Evolutionary conservation across 2,888 invertebrate genomes (phyloP).

Genomic region (Caenorhabditis drosophilae): DNA sequence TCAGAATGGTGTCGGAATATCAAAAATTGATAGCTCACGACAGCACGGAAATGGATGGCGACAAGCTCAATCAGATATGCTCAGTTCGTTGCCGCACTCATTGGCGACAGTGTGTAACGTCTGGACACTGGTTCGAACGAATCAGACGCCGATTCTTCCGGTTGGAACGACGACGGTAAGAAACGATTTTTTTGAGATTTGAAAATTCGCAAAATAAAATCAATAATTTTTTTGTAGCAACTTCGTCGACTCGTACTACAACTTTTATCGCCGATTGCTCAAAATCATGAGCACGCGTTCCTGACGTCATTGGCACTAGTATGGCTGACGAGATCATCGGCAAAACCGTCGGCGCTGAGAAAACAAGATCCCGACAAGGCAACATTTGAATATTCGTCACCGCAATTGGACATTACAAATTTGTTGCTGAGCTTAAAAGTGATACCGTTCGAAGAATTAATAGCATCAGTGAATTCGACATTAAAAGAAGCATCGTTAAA

Average conservation of each 20-base stretch:
- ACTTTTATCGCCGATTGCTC: slow-evolving; percentile 83
- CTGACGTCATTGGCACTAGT: slow-evolving; percentile 84
- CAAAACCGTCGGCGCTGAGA: slow-evolving; percentile 32
- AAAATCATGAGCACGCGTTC: slow-evolving; percentile 82
- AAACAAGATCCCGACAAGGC: slow-evolving; percentile 38
- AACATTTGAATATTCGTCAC: slow-evolving; percentile 63
- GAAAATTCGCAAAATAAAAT: background rate
- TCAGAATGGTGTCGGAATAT: slow-evolving; percentile 22
- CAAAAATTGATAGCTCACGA: slow-evolving; percentile 36
- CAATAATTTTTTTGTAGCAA: slow-evolving; percentile 71
- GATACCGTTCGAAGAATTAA: slow-evolving; percentile 78
- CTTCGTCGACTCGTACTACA: slow-evolving; percentile 82
- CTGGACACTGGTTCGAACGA: slow-evolving; percentile 78
- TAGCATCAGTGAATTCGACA: slow-evolving; percentile 80
- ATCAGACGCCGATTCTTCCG: slow-evolving; percentile 56
- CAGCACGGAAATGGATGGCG: slow-evolving; percentile 52
- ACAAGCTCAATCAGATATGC: slow-evolving; percentile 78
- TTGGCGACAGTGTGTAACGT: slow-evolving; percentile 80
- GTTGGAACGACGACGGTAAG: slow-evolving; percentile 55
- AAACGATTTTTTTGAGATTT: background rate
- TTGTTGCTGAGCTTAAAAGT: slow-evolving; percentile 82
- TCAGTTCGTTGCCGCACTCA: slow-evolving; percentile 82
- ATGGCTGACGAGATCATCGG: slow-evolving; percentile 76
- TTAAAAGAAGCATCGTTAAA: slow-evolving; percentile 77
- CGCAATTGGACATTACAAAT: slow-evolving; percentile 79